Evolutionary conservation across 53 echinoderm and acorn worm genomes (phyloP), one percentile per base, ranked within the genome.

Genomic region (Holothuria scabra): DNA sequence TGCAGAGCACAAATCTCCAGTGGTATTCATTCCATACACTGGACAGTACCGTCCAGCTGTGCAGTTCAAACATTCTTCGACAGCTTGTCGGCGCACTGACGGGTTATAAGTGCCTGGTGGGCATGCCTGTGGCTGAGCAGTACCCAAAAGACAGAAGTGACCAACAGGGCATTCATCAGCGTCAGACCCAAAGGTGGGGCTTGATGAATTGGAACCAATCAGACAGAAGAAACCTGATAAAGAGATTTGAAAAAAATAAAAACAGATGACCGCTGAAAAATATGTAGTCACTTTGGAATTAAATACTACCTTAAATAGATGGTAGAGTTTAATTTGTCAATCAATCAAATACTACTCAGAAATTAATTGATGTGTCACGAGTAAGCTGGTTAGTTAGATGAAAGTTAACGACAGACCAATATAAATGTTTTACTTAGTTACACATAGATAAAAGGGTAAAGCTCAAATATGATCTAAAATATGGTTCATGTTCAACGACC

Each of bases 101-200:
- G 97, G 97, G 76, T 89, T 97, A 72, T 93, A 97, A n/a, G 97
- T 97, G 19, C 97, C 97, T 19, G 94, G 94, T 24, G 94, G 97
- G 70, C 97, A 97, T 4, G 97, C 93, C 84, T 92, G 90, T 13
- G 97, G 97, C 58, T 91, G 91, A 66, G 88, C 92, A 8, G 92
- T 92, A 28, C 94, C 94, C 60, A 90, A 74, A 32, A 86, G 89
- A 21, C 97, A 96, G 87, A 90, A 96, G 84, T 88, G 86, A 57
- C 96, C 96, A 13, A 94, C 93, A 19, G 96, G 94, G 84, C 97
- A 97, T 74, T 97, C 94, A 62, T 97, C 67, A 56, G 92, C 92
- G 58, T 94, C 87, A 32, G 60, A 76, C 23, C 89, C 90, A 71
- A 86, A 92, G 22, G 87, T 86, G 4, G 97, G 96, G 28, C 94